Conservation (phyloP, 2,888 invertebrate genomes). For the Sepiola atlantica region DNA sequence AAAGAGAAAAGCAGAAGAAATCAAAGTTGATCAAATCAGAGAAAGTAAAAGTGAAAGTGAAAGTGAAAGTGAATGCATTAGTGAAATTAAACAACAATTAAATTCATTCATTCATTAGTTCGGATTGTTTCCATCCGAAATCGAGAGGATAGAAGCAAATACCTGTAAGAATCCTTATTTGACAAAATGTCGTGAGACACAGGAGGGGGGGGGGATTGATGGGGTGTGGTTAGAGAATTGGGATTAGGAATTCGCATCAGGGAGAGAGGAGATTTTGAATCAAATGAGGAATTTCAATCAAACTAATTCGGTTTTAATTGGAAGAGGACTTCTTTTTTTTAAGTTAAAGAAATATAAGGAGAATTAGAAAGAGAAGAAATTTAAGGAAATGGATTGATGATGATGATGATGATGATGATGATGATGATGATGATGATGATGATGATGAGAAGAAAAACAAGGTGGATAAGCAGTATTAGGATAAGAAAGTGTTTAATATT, state of each 20-base stretch:
- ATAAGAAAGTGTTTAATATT: no score
- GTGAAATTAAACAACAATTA: not conserved
- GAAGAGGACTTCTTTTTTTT: no score
- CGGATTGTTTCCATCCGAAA: not conserved
- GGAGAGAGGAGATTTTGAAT: not conserved
- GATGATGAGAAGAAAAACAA: no score
- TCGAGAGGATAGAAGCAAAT: conserved; percentile 2
- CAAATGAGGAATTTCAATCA: conserved; percentile 32
- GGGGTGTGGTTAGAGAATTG: no score
- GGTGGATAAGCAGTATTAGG: no score
- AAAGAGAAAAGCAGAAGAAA: no score
- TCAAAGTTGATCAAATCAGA: not conserved
- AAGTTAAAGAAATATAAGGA: no score
- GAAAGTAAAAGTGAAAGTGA: no score
- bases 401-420: no score
- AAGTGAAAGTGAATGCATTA: not conserved
- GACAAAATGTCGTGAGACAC: not conserved
- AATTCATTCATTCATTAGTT: not conserved
- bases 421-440: no score
- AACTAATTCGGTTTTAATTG: not conserved
- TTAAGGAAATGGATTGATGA: no score
- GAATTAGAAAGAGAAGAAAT: no score
- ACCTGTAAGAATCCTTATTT: conserved; percentile 19
- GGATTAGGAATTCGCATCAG: not conserved
- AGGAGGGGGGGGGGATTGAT: not conserved